Base-by-base conservation (phyloP, 2,113 vertebrate species). In the Epinephelus moara region DNA sequence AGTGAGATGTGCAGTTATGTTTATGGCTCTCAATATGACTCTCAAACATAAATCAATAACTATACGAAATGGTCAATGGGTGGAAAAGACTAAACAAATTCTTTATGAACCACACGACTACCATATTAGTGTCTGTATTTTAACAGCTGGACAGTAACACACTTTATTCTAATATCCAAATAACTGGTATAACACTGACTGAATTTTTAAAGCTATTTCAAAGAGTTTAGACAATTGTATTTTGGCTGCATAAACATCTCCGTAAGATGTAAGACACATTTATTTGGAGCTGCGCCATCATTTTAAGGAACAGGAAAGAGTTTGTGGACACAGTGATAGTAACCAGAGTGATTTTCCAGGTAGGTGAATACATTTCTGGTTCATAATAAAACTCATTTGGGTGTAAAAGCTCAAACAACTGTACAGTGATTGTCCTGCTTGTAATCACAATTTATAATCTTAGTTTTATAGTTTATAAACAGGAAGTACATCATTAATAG, bases 301-400 rank as follows among this genome's bases (percentile, higher is more conserved):
- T 60, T 57, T 45, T 0, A 67, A 49, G 23, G 19, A 61, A 53
- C 2, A 68, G 50, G 23, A 30, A 19, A 21, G 6, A 17, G n/a
- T 62, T 71, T 88, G 52, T 85, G 63, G 74, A 85, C 70, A 83
- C 62, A 81, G 25, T 69, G 62, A 85, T 78, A 78, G 66, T 60
- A 85, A 81, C 76, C 69, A 66, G 23, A 85, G 77, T 50, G 70
- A 79, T 73, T 70, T 81, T 79, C 73, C 49, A 55, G 50, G 15
- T 10, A 70, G 61, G 70, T 60, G 10, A 56, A 25, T 33, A 21
- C 10, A 70, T 80, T 57, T 49, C 8, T 63, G 63, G 13, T 37
- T 73, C n/a, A 42, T 15, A 78, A 56, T 83, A 84, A 85, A 90
- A 74, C 19, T 68, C 53, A 77, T 12, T 49, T 55, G 19, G 8